Evolutionary conservation across 1,140 invertebrate genomes (phyloP).

Genomic region (Hylyphantes graminicola): DNA sequence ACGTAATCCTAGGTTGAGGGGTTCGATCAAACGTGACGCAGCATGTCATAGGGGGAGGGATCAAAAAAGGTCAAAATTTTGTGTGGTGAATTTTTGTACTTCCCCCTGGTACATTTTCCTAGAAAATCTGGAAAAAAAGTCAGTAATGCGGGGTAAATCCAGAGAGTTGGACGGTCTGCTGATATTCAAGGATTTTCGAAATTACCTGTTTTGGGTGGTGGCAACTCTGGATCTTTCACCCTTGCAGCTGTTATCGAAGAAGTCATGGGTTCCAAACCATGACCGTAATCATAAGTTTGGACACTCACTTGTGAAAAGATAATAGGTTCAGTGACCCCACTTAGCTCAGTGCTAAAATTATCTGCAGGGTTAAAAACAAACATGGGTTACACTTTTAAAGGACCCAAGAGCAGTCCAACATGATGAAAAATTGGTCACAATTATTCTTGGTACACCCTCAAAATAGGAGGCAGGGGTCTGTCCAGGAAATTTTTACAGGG

Average conservation of each 20-base stretch:
- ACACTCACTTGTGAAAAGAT: constrained; percentile 51
- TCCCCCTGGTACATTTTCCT: too few species aligned
- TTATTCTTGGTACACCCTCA: not conserved
- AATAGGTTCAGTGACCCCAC: constrained; percentile 21
- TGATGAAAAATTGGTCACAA: not conserved
- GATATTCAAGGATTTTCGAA: too few species aligned
- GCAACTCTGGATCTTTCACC: constrained; percentile 6
- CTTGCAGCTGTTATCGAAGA: constrained; percentile 6
- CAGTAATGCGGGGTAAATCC: too few species aligned
- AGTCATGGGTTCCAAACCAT: constrained; percentile 34
- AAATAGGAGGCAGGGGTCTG: too few species aligned
- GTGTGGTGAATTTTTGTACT: too few species aligned
- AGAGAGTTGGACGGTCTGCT: too few species aligned
- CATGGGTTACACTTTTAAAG: constrained; percentile 1
- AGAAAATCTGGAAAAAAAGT: too few species aligned
- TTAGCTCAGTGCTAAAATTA: constrained; percentile 44
- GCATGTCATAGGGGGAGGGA: too few species aligned
- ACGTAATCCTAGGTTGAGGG: too few species aligned
- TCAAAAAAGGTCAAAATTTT: too few species aligned
- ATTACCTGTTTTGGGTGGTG: constrained; percentile 41
- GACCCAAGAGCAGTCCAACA: not conserved
- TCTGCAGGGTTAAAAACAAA: constrained; percentile 44
- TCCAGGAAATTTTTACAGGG: too few species aligned
- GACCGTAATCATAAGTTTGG: constrained; percentile 58
- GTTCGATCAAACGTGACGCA: too few species aligned